phyloP scores from a whole-genome alignment of 2,797 vertebrate species.

The Pipistrellus kuhlii region DNA sequence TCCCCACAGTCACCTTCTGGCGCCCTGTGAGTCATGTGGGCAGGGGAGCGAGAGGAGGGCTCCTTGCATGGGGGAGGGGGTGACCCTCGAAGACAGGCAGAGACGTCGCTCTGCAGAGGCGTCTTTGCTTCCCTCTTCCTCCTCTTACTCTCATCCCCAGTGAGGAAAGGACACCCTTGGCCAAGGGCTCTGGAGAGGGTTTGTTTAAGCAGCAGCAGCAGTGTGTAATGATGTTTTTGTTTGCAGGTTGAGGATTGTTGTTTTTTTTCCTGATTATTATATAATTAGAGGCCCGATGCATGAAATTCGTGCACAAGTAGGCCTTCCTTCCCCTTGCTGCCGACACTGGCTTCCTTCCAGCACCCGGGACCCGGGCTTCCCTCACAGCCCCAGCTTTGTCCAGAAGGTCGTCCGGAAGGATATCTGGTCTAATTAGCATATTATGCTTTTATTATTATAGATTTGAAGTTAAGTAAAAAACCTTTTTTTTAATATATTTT shows the following conservation, averaged over 20 bases:
- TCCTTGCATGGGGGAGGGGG: not conserved
- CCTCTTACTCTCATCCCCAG: not conserved
- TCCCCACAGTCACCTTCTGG: constrained; percentile 43
- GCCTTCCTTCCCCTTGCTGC: too few species aligned
- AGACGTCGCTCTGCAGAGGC: not conserved
- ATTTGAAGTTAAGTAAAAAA: not conserved
- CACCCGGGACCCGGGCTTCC: too few species aligned
- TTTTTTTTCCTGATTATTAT: not conserved
- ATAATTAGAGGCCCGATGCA: not conserved
- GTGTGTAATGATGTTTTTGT: not conserved
- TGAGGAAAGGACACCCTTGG: not conserved
- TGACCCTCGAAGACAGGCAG: not conserved
- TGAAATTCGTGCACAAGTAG: too few species aligned
- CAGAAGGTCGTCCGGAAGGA: too few species aligned
- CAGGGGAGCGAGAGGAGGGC: not conserved
- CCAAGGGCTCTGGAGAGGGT: not conserved
- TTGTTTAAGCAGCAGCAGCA: not conserved
- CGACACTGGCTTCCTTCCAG: too few species aligned
- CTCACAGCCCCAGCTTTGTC: too few species aligned
- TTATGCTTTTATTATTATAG: too few species aligned
- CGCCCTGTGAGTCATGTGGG: constrained; percentile 80
- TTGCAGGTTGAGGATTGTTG: not conserved
- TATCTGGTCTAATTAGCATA: too few species aligned
- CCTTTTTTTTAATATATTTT: too few species aligned
- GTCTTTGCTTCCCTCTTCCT: too few species aligned